Evolutionary conservation across 2,888 invertebrate species (phyloP).

Genomic region (Oligia strigilis): DNA sequence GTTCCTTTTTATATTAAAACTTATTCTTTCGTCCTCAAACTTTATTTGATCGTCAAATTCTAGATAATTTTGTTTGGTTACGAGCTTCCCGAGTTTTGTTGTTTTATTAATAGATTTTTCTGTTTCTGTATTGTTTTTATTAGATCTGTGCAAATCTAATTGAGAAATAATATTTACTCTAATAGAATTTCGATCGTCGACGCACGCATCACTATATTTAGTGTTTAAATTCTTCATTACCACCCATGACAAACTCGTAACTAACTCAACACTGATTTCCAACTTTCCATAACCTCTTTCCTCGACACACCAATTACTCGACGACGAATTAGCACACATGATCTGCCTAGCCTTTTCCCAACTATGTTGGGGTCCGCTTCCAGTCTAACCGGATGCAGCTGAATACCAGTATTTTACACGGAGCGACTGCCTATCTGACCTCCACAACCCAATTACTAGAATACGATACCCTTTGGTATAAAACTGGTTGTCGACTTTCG

Average conservation of each 20-base stretch:
- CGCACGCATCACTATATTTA: background rate
- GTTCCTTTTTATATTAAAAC: slow-evolving; percentile 62
- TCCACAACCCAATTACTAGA: no score
- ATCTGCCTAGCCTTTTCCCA: no score
- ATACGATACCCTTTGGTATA: no score
- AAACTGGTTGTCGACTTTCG: no score
- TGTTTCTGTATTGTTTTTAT: slow-evolving; percentile 14
- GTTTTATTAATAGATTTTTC: background rate
- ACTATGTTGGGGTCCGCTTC: no score
- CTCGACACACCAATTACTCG: background rate
- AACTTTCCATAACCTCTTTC: background rate
- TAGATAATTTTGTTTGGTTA: slow-evolving; percentile 39
- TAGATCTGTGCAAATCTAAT: background rate
- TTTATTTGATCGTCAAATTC: slow-evolving; percentile 38
- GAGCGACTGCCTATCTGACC: no score
- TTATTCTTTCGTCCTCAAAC: slow-evolving; percentile 40
- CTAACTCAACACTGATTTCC: background rate
- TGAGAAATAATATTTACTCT: background rate
- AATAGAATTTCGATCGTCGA: background rate
- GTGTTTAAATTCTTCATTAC: background rate
- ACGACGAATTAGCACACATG: slow-evolving; percentile 22
- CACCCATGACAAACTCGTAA: background rate
- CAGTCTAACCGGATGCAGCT: no score
- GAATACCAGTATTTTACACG: no score
- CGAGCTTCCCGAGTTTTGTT: slow-evolving; percentile 29